These are phyloP conservation scores for Spisula solida DNA, from an alignment of 2,888 invertebrate species.

Conservation along the genomic window DNA sequence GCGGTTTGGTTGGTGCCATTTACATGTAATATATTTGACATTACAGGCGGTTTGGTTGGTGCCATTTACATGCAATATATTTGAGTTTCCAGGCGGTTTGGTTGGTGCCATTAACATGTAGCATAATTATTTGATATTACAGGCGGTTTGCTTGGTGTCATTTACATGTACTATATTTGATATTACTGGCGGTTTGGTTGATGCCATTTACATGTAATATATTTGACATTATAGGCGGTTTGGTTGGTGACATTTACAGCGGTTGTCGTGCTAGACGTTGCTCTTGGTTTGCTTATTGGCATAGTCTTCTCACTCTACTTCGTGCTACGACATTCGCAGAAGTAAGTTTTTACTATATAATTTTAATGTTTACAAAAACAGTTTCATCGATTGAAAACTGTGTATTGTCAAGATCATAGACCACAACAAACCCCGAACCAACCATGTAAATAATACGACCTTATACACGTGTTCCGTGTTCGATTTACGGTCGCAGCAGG, in stretches of 20 bases:
- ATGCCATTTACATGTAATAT: conserved; percentile 66
- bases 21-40: not conserved
- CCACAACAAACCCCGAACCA: no score
- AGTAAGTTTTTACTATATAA: conserved; percentile 67
- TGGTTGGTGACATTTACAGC: conserved; percentile 94
- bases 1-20: conserved; percentile 90
- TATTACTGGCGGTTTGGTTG: conserved; percentile 90
- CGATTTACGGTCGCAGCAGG: no score
- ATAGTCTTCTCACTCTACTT: conserved; percentile 89
- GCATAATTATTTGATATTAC: no score
- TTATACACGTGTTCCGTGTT: no score
- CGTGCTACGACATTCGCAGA: conserved; percentile 78
- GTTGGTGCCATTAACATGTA: conserved; percentile 88
- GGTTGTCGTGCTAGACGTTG: conserved; percentile 93
- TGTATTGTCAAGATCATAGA: no score
- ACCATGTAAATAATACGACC: no score
- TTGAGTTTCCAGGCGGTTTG: conserved; percentile 89
- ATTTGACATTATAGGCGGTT: conserved; percentile 71
- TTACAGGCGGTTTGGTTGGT: conserved; percentile 90
- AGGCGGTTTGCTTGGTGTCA: conserved; percentile 89
- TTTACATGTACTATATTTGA: not conserved
- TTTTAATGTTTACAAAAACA: no score
- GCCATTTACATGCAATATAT: conserved; percentile 91
- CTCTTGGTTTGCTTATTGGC: conserved; percentile 93
- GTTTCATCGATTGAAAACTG: no score